Base-by-base conservation (phyloP, 2,888 invertebrate genomes). In the Zaprionus obscuricornis region DNA sequence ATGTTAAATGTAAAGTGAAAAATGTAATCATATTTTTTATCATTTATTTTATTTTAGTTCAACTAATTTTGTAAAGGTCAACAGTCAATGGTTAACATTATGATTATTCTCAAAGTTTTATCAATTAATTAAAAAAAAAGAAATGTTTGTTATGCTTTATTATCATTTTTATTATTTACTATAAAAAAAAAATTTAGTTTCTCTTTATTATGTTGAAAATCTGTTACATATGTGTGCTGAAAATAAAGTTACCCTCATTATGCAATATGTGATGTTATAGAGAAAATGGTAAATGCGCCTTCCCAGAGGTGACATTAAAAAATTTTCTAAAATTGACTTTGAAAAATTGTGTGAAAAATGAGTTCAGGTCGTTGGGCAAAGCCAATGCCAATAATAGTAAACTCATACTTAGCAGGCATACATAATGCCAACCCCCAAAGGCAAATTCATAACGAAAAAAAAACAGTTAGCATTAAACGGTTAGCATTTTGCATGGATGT, bases 291-390 rank as follows among this genome's bases (percentile, higher is more conserved):
- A 29, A 54, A 58, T 71, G 60, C n/a, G 59, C 42, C 52, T 43
- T 83, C 69, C 77, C 77, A 55, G 42, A 63, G 82, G 85, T 57
- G 56, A 60, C 71, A 76, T 84, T 76, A 81, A 58, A n/a, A n/a
- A n/a, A 69, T 54, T 57, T 22, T 33, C 36, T 37, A 24, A 45
- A 73, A 73, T 39, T 63, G 58, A 84, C 74, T 75, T 77, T 83
- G 77, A 76, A 76, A 84, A 84, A 78, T 84, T 8, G 67, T 69
- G 84, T 66, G 70, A 73, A 73, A 68, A 69, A 45, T 56, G 62
- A 54, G 39, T 10, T 55, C 13, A 24, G n/a, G 62, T 22, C 20
- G 27, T 27, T 34, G 20, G 31, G 18, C 40, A 39, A 16, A 3
- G 18, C 16, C 24, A 8, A 33, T 6, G 4, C 5, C 20, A 20